Evolutionary conservation across 2,113 vertebrate species (phyloP).

Genomic region (Addax nasomaculatus): DNA sequence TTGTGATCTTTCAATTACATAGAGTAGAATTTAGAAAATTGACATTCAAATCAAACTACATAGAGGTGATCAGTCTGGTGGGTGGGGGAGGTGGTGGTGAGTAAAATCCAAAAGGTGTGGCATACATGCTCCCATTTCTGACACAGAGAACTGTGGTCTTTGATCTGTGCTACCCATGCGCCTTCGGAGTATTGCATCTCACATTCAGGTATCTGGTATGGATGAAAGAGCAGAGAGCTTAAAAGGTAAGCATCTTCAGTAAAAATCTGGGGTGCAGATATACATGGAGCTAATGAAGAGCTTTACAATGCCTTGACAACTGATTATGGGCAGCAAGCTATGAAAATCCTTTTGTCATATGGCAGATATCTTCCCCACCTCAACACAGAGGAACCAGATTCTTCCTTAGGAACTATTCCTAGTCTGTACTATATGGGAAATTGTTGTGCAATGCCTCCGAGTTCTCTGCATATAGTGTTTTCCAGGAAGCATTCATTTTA

Average conservation of each 20-base stretch:
- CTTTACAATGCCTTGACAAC: background rate
- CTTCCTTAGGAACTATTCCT: background rate
- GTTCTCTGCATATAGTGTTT: background rate
- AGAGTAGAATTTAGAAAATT: background rate
- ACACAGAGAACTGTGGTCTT: background rate
- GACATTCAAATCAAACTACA: background rate
- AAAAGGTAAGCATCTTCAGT: background rate
- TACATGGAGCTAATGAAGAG: background rate
- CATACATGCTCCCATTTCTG: accelerated
- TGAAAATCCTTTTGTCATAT: background rate
- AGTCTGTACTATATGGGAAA: background rate
- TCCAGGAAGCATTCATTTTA: background rate
- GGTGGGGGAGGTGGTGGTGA: background rate
- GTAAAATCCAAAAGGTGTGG: background rate
- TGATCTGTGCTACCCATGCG: background rate
- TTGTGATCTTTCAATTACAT: background rate
- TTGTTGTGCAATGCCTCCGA: accelerated
- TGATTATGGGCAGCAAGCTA: background rate
- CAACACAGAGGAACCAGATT: background rate
- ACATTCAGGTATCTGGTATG: background rate
- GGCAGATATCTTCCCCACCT: background rate
- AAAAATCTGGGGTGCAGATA: background rate
- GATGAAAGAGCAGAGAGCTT: background rate
- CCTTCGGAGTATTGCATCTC: background rate
- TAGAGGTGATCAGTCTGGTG: background rate